A percentile compares a stretch with the other conserved stretches of the same genome.
phyloP scores from a whole-genome alignment of 2,797 vertebrate species.

The Cyclopterus lumpus region DNA sequence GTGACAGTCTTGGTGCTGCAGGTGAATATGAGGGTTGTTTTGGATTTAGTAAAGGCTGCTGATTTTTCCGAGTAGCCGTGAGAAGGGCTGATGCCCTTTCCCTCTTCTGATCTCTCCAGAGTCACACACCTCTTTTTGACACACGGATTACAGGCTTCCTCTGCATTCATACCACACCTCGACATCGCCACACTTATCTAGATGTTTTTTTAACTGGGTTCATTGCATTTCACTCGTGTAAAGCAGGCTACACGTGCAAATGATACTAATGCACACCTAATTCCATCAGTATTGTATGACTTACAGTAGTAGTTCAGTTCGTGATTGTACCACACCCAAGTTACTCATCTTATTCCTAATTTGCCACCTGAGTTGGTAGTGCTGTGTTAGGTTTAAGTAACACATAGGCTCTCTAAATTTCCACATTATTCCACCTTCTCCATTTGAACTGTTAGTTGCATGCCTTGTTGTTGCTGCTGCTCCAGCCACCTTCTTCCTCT shows the following conservation, averaged over 20 bases:
- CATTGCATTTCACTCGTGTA: constrained; percentile 47
- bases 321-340: constrained; percentile 53
- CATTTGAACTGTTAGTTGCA: constrained; percentile 86
- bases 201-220: constrained; percentile 40
- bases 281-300: constrained; percentile 38
- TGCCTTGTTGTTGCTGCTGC: constrained; percentile 88
- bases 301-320: constrained; percentile 45
- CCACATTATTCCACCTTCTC: constrained; percentile 79
- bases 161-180: constrained; percentile 35
- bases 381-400: constrained; percentile 61
- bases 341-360: constrained; percentile 37
- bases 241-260: constrained; percentile 45
- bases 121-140: constrained; percentile 38
- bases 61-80: constrained; percentile 38
- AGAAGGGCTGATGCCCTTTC: constrained; percentile 30
- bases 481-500: constrained; percentile 90
- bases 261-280: constrained; percentile 48
- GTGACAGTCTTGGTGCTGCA: constrained; percentile 18
- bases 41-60: constrained; percentile 13
- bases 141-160: constrained; percentile 28
- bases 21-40: constrained; percentile 33
- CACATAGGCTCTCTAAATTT: constrained; percentile 73
- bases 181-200: constrained; percentile 24
- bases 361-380: constrained; percentile 54
- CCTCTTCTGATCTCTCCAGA: constrained; percentile 51